Conservation (phyloP, 1,140 invertebrate genomes). For the Piezodorus guildinii region DNA sequence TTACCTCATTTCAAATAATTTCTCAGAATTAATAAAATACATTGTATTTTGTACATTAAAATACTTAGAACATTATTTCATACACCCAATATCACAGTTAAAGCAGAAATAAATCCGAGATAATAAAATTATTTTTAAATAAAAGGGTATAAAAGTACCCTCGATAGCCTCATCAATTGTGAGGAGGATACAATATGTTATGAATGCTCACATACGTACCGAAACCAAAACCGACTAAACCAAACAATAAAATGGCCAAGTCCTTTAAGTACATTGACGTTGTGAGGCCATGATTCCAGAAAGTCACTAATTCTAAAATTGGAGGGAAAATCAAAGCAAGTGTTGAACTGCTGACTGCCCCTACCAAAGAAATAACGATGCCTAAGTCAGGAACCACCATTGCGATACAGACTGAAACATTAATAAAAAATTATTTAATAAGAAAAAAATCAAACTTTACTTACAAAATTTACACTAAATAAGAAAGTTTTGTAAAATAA, state of each 20-base stretch:
- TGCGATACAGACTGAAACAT: constrained; percentile 62
- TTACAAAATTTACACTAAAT: too few relatives aligned
- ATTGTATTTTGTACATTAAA: too few relatives aligned
- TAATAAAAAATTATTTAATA: too few relatives aligned
- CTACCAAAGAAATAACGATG: constrained; percentile 80
- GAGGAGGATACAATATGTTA: constrained; percentile 40
- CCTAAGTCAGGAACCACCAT: constrained; percentile 75
- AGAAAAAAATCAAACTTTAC: too few relatives aligned
- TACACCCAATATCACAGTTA: too few relatives aligned
- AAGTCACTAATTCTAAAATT: constrained; percentile 75
- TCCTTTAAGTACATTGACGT: constrained; percentile 58
- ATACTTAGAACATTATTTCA: too few relatives aligned
- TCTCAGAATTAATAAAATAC: too few relatives aligned
- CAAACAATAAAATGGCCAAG: constrained; percentile 56
- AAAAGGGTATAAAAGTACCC: too few relatives aligned
- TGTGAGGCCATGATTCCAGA: constrained; percentile 51
- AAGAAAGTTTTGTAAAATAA: too few relatives aligned
- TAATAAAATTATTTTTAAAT: too few relatives aligned
- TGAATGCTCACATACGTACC: constrained; percentile 66
- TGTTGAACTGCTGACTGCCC: constrained; percentile 77
- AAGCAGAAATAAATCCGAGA: too few relatives aligned
- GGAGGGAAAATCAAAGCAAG: constrained; percentile 85
- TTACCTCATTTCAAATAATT: too few relatives aligned
- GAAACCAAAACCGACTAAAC: constrained; percentile 59
- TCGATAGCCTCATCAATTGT: background rate